Base-by-base conservation (phyloP, 2,888 invertebrate genomes). In the Apamea sordens region DNA sequence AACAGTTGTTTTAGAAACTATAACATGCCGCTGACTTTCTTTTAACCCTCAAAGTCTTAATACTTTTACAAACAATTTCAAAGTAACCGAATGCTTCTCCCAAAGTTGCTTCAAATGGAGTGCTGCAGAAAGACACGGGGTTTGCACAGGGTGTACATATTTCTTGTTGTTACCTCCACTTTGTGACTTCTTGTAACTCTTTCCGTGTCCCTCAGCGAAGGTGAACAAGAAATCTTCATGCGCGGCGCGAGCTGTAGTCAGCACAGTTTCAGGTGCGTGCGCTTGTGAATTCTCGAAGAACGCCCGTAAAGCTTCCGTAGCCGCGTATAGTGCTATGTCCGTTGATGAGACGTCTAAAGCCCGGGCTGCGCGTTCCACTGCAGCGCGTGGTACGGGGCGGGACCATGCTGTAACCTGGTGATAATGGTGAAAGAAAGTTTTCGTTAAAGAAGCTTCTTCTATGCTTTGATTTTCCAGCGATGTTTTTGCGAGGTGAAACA, bases 321-420 rank as follows among this genome's bases (percentile, higher is more conserved):
- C 97, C 0, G 98, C 98, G 71, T 97, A 97, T 10, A 98, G 93
- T 1, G 98, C 94, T 41, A 98, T 96, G 91, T 98, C 98, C 0
- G 97, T 97, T 69, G 97, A 97, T 0, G 97, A 97, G 0, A 98
- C 97, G 2, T 97, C 97, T 0, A 97, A 97, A 0, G 97, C 97
- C 18, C 95, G 95, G 0, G 97, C 97, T 7, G 98, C 97, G 56
- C 97, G 96, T 73, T 97, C 97, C 13, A 98, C 94, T 24, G 96
- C 93, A 0, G 97, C 97, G 11, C 97, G 94, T 13, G 97, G 95
- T 0, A 98, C 97, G 0, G 98, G 97, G 0, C 97, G 97, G 0
- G 98, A 98, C 98, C 98, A 98, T 0, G 98, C 97, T 5, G 98
- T 97, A 2, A 98, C 97, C 96, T 96, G 79, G 0, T 24, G n/a